phyloP scores from a whole-genome alignment of 1,140 invertebrate genomes.

The Bombus huntii region DNA sequence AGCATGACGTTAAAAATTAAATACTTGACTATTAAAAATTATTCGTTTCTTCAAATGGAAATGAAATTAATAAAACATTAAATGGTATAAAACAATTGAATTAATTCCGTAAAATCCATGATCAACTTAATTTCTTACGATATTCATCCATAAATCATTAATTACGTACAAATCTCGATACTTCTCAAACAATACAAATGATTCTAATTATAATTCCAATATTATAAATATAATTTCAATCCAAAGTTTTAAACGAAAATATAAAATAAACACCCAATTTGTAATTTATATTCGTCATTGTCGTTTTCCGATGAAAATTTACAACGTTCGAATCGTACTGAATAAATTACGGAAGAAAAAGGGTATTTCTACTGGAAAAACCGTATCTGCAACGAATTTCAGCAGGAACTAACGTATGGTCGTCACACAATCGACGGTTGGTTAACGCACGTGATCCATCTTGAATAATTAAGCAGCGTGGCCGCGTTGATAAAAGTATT shows the following conservation, averaged over 20 bases:
- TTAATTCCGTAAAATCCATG: too few species aligned
- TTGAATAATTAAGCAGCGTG: constrained; percentile 74
- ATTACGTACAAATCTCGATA: background rate
- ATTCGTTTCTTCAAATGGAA: too few species aligned
- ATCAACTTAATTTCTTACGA: too few species aligned
- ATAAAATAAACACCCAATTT: background rate
- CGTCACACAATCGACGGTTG: constrained; percentile 48
- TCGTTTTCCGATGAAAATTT: background rate
- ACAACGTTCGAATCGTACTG: background rate
- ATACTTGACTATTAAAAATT: too few species aligned
- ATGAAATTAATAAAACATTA: too few species aligned
- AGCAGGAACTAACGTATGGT: constrained; percentile 19
- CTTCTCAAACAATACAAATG: background rate
- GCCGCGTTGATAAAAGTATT: constrained; percentile 75
- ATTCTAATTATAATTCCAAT: background rate
- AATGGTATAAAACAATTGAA: too few species aligned
- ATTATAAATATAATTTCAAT: too few species aligned
- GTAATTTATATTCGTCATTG: background rate
- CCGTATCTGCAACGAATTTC: constrained; percentile 52
- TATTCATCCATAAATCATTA: too few species aligned
- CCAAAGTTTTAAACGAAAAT: too few species aligned
- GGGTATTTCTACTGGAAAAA: constrained; percentile 28
- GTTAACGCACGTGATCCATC: constrained; percentile 67
- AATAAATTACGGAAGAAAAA: background rate
- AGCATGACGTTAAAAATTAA: too few species aligned